These are phyloP conservation scores for Drosophila grimshawi DNA, from an alignment of 1,140 invertebrate species.

Conservation along the genomic window DNA sequence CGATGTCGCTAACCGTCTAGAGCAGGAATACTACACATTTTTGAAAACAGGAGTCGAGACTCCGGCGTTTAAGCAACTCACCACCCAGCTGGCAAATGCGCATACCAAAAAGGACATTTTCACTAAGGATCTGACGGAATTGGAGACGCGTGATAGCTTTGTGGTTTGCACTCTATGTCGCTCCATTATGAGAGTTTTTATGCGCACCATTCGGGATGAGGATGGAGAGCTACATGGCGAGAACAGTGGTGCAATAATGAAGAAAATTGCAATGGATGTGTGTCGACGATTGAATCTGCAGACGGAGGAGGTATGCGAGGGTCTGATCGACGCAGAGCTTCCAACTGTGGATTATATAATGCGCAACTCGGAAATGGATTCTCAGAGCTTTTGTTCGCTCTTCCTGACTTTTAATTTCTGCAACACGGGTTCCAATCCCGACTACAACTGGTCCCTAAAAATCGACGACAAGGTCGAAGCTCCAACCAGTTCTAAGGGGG, in stretches of 20 bases:
- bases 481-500: slow-evolving; percentile 39
- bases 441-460: slow-evolving; percentile 64
- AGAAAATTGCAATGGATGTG: slow-evolving; percentile 84
- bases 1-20: slow-evolving; percentile 64
- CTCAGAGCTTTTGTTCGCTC: slow-evolving; percentile 66
- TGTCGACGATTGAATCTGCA: slow-evolving; percentile 86
- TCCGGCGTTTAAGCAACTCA: slow-evolving; percentile 52
- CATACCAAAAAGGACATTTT: slow-evolving; percentile 79
- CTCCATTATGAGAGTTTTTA: slow-evolving; percentile 83
- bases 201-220: slow-evolving; percentile 77
- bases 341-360: slow-evolving; percentile 67
- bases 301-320: slow-evolving; percentile 86
- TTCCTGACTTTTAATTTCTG: slow-evolving; percentile 64
- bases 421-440: slow-evolving; percentile 45
- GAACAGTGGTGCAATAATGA: slow-evolving; percentile 43
- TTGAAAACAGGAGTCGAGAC: slow-evolving; percentile 71
- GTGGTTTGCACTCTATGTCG: slow-evolving; percentile 86
- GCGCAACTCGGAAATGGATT: slow-evolving; percentile 62
- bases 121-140: slow-evolving; percentile 61
- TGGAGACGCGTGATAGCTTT: slow-evolving; percentile 63
- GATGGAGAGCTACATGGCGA: slow-evolving; percentile 66
- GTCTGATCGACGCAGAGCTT: slow-evolving; percentile 86
- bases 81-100: slow-evolving; percentile 62
- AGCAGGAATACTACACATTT: slow-evolving; percentile 64
- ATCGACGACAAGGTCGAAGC: slow-evolving; percentile 36